Base-by-base conservation (phyloP, 2,113 vertebrate species). In the Corythornis madagascariensis region DNA sequence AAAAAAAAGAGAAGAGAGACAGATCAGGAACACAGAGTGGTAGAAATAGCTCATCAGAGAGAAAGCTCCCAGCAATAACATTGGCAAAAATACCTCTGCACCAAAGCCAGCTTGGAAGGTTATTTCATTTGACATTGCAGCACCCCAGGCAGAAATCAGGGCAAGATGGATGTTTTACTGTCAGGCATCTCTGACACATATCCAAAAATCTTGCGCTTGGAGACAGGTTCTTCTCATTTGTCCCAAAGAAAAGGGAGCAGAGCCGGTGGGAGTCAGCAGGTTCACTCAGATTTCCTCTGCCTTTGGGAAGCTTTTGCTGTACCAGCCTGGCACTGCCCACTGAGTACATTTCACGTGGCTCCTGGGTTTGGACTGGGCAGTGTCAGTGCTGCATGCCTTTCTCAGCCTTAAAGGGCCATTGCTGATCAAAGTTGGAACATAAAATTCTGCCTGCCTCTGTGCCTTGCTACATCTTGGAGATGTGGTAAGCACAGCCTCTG, bases 321-420 rank as follows among this genome's bases (percentile, higher is more conserved):
- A 78, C 59, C 90, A 95, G 61, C 19, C 86, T 78, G 61, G 83
- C 93, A 85, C 94, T 91, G 89, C 94, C 71, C 71, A 87, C 88
- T 28, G 21, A 75, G 47, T 38, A 16, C 48, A 60, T 55, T 80
- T 93, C 91, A 93, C 72, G 42, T 81, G 91, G 87, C 64, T 86
- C 60, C 55, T 13, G 26, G 69, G 59, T 76, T 78, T 75, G 83
- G 42, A 75, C 76, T 83, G 74, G 83, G 93, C 90, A 94, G 74
- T 42, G 33, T 76, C 89, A 63, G 7, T 0, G 25, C 59, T 38
- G 53, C 69, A 43, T 0, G 7, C 57, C 69, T 43, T 21, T 43
- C 83, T 93, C 69, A 69, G 89, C 89, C 92, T 96, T 96, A 95
- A 96, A 96, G 95, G 92, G 92, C 67, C 91, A 83, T 5, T 76